Conservation (phyloP, 2,113 vertebrate genomes). For the Kryptolebias marmoratus region DNA sequence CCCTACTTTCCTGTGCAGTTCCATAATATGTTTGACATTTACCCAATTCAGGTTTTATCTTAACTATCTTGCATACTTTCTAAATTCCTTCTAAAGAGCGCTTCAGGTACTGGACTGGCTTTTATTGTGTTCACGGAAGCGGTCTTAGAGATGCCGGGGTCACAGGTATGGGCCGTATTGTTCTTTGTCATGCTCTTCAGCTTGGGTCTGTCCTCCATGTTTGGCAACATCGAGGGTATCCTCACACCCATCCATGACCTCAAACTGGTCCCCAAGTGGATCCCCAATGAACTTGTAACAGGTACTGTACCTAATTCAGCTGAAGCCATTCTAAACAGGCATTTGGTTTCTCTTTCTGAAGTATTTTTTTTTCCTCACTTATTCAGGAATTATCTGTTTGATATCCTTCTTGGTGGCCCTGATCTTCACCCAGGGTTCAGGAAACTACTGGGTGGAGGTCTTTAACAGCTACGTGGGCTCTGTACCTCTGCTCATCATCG, state of each 20-base stretch:
- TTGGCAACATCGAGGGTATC: slow-evolving; percentile 89
- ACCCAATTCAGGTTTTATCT: neutral
- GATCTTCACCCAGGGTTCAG: slow-evolving; percentile 86
- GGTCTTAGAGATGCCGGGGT: slow-evolving; percentile 86
- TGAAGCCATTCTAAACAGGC: neutral
- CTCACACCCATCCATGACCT: slow-evolving; percentile 86
- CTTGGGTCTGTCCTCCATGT: slow-evolving; percentile 93
- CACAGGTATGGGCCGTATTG: slow-evolving; percentile 89
- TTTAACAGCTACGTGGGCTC: slow-evolving; percentile 87
- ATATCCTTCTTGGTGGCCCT: slow-evolving; percentile 78
- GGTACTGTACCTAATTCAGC: slow-evolving; percentile 82
- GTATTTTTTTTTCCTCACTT: neutral
- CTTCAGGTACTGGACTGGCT: slow-evolving; percentile 90
- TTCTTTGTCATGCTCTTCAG: slow-evolving; percentile 93
- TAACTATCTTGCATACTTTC: neutral
- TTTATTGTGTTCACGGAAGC: slow-evolving; percentile 92
- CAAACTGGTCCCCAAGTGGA: slow-evolving; percentile 78
- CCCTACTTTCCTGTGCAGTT: too few species aligned
- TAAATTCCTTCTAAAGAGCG: slow-evolving; percentile 76
- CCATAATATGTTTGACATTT: too few species aligned
- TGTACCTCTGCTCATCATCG: slow-evolving; percentile 85
- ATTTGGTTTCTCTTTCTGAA: neutral
- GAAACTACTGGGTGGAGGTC: slow-evolving; percentile 93
- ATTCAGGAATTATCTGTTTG: slow-evolving; percentile 80
- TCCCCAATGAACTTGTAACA: slow-evolving; percentile 77